A percentile compares a stretch with the other conserved stretches of the same genome.
Conservation (phyloP, 2,113 vertebrate species). For the Ardeotis arabs region DNA sequence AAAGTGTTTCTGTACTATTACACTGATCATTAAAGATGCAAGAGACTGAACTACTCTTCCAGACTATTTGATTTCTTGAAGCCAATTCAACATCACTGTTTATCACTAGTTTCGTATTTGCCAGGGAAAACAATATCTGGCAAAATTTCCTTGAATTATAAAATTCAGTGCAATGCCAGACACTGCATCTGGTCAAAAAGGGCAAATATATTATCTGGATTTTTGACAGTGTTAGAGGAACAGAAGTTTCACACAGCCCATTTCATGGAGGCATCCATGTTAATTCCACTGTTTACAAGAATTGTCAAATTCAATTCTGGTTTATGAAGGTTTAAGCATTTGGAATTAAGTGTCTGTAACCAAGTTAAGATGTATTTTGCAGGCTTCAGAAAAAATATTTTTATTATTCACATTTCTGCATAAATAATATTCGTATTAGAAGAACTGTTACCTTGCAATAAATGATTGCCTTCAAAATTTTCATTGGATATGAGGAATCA, state of each 20-base stretch:
- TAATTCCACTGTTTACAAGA: neutral
- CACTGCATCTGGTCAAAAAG: neutral
- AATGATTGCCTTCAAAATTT: constrained; percentile 7
- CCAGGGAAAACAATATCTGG: neutral
- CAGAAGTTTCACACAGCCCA: neutral
- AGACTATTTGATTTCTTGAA: neutral
- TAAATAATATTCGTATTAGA: constrained; percentile 44
- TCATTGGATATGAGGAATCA: neutral
- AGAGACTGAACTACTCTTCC: neutral
- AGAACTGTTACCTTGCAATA: neutral
- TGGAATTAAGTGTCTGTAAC: constrained; percentile 14
- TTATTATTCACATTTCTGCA: constrained; percentile 38
- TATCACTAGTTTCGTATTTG: neutral
- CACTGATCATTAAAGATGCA: neutral
- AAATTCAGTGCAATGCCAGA: neutral
- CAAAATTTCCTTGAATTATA: neutral
- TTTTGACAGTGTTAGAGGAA: neutral
- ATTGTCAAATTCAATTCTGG: neutral
- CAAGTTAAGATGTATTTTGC: constrained; percentile 19
- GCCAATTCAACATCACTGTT: neutral
- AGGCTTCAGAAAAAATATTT: constrained; percentile 48
- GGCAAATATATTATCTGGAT: neutral
- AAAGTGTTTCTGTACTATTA: neutral
- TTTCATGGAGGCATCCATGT: neutral
- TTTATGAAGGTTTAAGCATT: neutral